Conservation (phyloP, 1,140 invertebrate genomes). For the Aphelenchoides besseyi region DNA sequence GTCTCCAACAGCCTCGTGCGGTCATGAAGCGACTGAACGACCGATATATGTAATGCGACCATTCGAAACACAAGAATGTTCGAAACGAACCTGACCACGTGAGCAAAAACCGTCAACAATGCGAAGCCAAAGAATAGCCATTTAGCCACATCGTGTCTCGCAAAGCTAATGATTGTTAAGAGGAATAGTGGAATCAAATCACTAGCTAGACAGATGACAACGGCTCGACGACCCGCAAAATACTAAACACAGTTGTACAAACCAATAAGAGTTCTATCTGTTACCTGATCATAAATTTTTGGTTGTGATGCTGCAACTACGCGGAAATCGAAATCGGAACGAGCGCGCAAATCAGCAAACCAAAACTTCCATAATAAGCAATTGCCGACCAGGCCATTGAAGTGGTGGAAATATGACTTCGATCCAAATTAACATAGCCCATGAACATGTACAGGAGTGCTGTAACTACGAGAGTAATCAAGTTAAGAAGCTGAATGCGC, state of each 20-base stretch:
- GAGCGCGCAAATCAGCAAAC: slow-evolving; percentile 52
- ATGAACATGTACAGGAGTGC: slow-evolving; percentile 49
- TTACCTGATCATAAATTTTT: slow-evolving; percentile 44
- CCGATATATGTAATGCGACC: slow-evolving; percentile 46
- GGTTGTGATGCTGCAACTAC: slow-evolving; percentile 49
- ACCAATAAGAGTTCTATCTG: neutral
- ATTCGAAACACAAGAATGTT: slow-evolving; percentile 51
- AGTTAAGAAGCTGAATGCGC: no score
- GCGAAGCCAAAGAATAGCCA: slow-evolving; percentile 50
- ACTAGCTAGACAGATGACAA: slow-evolving; percentile 45
- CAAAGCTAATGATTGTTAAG: no score
- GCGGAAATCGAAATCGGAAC: slow-evolving; percentile 49
- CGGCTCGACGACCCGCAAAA: slow-evolving; percentile 41
- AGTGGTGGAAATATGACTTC: slow-evolving; percentile 27
- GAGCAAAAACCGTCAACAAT: slow-evolving; percentile 43
- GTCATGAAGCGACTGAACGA: slow-evolving; percentile 52
- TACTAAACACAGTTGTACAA: slow-evolving; percentile 12
- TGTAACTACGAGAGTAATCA: no score
- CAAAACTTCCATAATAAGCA: slow-evolving; percentile 56
- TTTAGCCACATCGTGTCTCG: slow-evolving; percentile 40
- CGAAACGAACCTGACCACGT: slow-evolving; percentile 48
- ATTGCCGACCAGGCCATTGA: slow-evolving; percentile 52
- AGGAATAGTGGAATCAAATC: slow-evolving; percentile 41
- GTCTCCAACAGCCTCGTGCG: slow-evolving; percentile 48
- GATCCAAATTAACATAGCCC: slow-evolving; percentile 49